phyloP scores from a whole-genome alignment of 2,113 vertebrate species.

The Hippocampus zosterae region DNA sequence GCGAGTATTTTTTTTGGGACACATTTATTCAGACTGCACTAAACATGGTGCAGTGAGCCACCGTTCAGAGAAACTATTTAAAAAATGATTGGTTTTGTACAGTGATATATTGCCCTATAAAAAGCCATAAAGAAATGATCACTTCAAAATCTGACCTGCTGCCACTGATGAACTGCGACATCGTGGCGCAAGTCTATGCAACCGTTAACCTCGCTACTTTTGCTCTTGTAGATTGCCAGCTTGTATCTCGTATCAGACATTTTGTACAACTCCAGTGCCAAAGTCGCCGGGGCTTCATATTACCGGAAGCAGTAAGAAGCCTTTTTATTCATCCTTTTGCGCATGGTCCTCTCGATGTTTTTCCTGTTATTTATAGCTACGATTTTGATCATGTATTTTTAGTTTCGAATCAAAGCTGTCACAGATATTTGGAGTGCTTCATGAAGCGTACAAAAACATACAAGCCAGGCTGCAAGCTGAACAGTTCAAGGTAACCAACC shows the following conservation, averaged over 20 bases:
- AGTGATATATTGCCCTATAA: no score
- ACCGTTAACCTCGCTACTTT: neutral
- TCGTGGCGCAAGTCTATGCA: neutral
- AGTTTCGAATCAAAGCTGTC: slow-evolving; percentile 76
- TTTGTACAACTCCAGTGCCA: slow-evolving; percentile 78
- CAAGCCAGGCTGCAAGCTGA: slow-evolving; percentile 78
- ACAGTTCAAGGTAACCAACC: slow-evolving; percentile 73
- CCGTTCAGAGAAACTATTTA: no score
- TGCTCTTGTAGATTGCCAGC: slow-evolving; percentile 66
- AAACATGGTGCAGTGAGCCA: no score
- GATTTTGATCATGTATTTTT: slow-evolving; percentile 21
- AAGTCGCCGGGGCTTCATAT: slow-evolving; percentile 77
- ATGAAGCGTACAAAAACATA: slow-evolving; percentile 72
- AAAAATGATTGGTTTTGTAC: no score
- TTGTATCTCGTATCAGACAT: slow-evolving; percentile 78
- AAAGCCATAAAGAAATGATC: no score
- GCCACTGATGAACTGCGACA: neutral
- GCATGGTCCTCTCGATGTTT: neutral
- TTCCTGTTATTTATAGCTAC: neutral
- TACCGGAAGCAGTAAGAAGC: slow-evolving; percentile 77
- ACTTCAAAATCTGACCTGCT: no score
- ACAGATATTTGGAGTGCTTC: slow-evolving; percentile 75
- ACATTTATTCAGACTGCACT: no score
- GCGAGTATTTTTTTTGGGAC: slow-evolving; percentile 7
- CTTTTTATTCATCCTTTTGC: neutral